Percentiles rank a stretch among this genome's conserved stretches.
Conservation (phyloP, 2,888 invertebrate genomes). For the Ypsolopha scabrella region DNA sequence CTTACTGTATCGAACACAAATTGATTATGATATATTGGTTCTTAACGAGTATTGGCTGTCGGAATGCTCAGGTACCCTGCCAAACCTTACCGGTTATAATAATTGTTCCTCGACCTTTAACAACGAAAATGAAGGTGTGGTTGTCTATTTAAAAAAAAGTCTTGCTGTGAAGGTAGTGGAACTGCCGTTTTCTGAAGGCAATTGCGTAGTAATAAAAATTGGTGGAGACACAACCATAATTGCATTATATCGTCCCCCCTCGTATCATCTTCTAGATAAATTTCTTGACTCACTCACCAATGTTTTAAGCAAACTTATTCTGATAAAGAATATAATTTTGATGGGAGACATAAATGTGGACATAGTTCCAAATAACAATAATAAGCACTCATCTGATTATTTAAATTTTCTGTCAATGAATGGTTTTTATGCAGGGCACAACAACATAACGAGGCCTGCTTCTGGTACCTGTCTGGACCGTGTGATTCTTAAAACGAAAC, state of each 20-base stretch:
- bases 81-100: not conserved
- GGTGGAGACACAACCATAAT: not conserved
- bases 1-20: no score
- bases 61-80: not conserved
- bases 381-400: not conserved
- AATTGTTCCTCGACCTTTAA: not conserved
- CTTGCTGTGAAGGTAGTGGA: not conserved
- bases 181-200: not conserved
- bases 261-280: not conserved
- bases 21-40: not conserved
- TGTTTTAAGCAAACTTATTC: not conserved
- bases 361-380: not conserved
- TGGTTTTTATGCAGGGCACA: not conserved
- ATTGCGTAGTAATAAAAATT: not conserved
- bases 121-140: constrained; percentile 5
- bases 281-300: constrained; percentile 1
- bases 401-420: not conserved
- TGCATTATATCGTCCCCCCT: constrained; percentile 1
- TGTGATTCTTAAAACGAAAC: not conserved
- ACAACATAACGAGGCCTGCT: not conserved
- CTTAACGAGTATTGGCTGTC: not conserved
- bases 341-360: constrained; percentile 2
- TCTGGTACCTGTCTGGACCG: constrained; percentile 2
- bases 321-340: not conserved
- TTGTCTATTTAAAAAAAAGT: not conserved